A percentile compares a stretch with the other conserved stretches of the same genome.
Evolutionary conservation across 1,140 invertebrate genomes (phyloP).

Genomic region (Zaprionus vittiger): DNA sequence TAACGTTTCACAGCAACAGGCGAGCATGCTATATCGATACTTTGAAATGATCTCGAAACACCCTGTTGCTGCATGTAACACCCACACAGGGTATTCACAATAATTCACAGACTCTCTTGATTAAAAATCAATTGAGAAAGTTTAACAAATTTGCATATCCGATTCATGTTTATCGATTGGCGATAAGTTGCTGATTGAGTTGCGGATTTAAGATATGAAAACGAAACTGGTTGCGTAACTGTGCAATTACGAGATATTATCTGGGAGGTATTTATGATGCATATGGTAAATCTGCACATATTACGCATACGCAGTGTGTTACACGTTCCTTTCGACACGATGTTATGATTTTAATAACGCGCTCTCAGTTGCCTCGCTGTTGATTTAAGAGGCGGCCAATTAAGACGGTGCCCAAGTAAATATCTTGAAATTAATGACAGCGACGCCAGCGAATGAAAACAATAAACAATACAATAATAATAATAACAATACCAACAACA

Average conservation of each 20-base stretch:
- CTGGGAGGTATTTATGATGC: background rate
- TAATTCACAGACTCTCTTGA: background rate
- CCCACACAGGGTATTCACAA: background rate
- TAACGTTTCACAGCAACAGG: background rate
- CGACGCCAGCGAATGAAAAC: slow-evolving; percentile 34
- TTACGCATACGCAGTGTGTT: slow-evolving; percentile 70
- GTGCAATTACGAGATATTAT: slow-evolving; percentile 9
- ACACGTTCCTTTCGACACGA: slow-evolving; percentile 36
- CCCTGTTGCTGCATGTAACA: background rate
- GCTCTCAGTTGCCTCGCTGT: slow-evolving; percentile 28
- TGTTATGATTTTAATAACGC: slow-evolving; percentile 27
- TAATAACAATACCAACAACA: slow-evolving; percentile 41
- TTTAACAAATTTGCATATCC: slow-evolving; percentile 24
- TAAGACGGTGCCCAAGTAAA: slow-evolving; percentile 45
- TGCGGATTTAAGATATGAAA: slow-evolving; percentile 1
- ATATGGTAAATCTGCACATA: slow-evolving; percentile 10
- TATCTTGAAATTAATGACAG: slow-evolving; percentile 69
- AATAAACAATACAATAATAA: slow-evolving; percentile 49
- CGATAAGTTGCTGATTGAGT: slow-evolving; percentile 10
- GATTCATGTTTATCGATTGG: background rate
- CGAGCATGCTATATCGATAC: background rate
- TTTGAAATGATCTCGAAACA: background rate
- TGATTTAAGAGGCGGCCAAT: slow-evolving; percentile 40
- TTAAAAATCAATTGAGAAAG: slow-evolving; percentile 24
- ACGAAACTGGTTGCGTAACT: slow-evolving; percentile 10